A percentile compares a stretch with the other conserved stretches of the same genome.
These are phyloP conservation scores for Lamellibrachia luymesi DNA, from an alignment of 1,140 invertebrate species.

Conservation along the genomic window DNA sequence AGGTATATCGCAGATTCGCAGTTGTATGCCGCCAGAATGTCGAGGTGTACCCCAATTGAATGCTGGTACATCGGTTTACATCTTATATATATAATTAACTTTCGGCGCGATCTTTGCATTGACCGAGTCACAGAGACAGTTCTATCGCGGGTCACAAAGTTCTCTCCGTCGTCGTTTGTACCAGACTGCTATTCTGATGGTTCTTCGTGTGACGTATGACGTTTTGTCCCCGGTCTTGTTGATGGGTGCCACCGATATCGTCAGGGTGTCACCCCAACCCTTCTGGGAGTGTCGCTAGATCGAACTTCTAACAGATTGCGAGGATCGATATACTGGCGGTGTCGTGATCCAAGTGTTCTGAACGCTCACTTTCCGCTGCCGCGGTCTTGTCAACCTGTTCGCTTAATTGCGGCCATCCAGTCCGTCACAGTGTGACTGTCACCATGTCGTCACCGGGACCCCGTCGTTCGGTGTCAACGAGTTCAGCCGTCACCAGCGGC, in stretches of 20 bases:
- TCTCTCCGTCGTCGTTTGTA: background rate
- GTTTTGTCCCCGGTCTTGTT: background rate
- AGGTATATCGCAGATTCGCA: background rate
- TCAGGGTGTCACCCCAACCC: background rate
- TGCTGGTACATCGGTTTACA: background rate
- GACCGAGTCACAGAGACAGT: background rate
- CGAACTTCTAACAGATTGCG: no score
- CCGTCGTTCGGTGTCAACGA: background rate
- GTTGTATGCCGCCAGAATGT: background rate
- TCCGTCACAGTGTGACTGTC: background rate
- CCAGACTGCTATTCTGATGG: background rate
- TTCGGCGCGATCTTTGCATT: background rate
- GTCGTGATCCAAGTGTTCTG: no score
- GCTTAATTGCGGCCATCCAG: background rate
- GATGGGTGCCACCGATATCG: background rate
- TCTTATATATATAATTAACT: background rate
- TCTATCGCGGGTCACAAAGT: background rate
- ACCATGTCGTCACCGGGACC: background rate
- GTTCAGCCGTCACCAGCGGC: background rate
- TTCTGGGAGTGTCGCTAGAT: no score
- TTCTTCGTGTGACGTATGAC: background rate
- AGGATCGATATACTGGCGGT: no score
- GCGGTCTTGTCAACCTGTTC: background rate
- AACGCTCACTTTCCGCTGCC: no score
- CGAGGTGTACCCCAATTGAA: background rate